Evolutionary conservation across 2,888 invertebrate species (phyloP).

Genomic region (Lathronympha strigana): DNA sequence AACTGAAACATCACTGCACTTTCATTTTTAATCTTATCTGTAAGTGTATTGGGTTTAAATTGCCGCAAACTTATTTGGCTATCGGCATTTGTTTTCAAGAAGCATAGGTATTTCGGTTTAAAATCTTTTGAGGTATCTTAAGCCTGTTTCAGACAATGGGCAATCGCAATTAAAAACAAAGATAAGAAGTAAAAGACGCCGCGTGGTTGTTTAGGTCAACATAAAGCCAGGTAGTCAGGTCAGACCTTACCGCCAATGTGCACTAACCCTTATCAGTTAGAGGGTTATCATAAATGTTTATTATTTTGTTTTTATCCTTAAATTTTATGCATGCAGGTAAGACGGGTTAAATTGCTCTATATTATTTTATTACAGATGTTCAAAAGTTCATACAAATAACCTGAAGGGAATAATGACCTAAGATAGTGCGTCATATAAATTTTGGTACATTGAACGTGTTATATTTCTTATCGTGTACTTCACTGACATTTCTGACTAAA

Average conservation of each 20-base stretch:
- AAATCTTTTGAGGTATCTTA: conserved; percentile 48
- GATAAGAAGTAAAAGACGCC: conserved; percentile 40
- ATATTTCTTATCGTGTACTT: not conserved
- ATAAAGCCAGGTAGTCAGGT: conserved; percentile 32
- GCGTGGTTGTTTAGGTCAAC: conserved; percentile 26
- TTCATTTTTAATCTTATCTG: not conserved
- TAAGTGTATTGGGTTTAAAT: not conserved
- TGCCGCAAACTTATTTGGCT: not conserved
- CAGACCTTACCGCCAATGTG: conserved; percentile 6
- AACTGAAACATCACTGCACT: not conserved
- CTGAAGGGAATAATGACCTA: not conserved
- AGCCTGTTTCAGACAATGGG: conserved; percentile 50
- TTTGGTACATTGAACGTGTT: not conserved
- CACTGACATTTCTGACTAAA: too few relatives aligned
- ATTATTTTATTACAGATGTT: conserved; percentile 10
- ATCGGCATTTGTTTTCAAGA: not conserved
- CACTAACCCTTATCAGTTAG: conserved; percentile 9
- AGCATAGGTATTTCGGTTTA: conserved; percentile 34
- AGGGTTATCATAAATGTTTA: conserved; percentile 17
- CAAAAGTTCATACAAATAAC: conserved; percentile 3
- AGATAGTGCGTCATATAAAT: not conserved
- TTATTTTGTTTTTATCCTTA: conserved; percentile 21
- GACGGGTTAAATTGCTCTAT: conserved; percentile 4
- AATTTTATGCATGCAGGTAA: conserved; percentile 19
- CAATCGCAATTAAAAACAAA: conserved; percentile 30